Conservation (phyloP, 2,797 vertebrate genomes). For the Coluber constrictor region DNA sequence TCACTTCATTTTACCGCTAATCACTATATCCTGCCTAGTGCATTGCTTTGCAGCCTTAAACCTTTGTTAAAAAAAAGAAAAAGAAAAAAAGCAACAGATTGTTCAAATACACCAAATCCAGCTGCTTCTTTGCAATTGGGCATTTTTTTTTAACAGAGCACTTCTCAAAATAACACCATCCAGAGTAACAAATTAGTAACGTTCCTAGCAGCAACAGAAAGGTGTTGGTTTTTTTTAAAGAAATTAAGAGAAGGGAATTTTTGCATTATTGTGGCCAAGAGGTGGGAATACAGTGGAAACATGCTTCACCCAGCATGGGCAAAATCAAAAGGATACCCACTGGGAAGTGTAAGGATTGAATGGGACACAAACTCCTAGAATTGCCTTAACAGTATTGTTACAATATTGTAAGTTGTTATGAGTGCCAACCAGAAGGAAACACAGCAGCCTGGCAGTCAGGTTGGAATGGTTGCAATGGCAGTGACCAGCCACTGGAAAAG, state of each 20-base stretch:
- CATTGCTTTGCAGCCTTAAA: constrained; percentile 31
- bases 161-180: background rate
- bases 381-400: background rate
- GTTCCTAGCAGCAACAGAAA: background rate
- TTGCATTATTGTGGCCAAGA: background rate
- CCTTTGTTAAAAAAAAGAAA: background rate
- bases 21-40: constrained; percentile 2
- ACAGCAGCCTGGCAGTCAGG: background rate
- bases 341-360: background rate
- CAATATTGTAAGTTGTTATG: background rate
- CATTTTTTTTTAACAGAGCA: background rate
- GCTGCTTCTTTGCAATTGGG: background rate
- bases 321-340: background rate
- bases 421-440: background rate
- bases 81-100: background rate
- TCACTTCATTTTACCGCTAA: constrained; percentile 36
- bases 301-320: background rate
- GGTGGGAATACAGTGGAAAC: background rate
- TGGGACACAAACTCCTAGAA: background rate
- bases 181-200: background rate
- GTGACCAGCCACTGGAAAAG: background rate
- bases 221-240: background rate
- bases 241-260: background rate
- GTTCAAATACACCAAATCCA: constrained; percentile 15
- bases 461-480: background rate